Conservation (phyloP, 1,140 invertebrate genomes). For the Pogonomyrmex californicus region DNA sequence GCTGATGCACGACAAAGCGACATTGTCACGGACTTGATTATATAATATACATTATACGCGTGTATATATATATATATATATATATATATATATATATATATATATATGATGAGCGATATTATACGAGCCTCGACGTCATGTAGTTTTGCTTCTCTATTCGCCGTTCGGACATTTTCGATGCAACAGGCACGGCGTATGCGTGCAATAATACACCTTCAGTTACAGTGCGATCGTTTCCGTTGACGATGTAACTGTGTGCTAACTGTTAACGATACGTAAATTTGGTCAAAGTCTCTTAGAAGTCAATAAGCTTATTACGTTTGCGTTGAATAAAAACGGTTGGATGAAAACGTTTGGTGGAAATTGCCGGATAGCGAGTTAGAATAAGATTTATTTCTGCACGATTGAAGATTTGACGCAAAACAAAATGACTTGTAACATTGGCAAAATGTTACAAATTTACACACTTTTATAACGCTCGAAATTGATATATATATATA, state of each 20-base stretch:
- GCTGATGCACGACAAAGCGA: slow-evolving; percentile 1
- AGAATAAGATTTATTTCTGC: neutral
- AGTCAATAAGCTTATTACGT: neutral
- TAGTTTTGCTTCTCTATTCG: neutral
- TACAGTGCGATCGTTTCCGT: slow-evolving; percentile 25
- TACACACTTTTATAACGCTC: neutral
- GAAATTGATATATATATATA: too few relatives aligned
- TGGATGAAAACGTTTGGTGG: neutral
- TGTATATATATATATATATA: neutral
- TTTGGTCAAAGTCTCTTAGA: neutral
- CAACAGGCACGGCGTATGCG: slow-evolving; percentile 51
- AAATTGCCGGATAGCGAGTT: neutral
- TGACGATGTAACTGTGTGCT: slow-evolving; percentile 12
- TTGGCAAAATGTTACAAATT: neutral
- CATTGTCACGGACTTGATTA: slow-evolving; percentile 35
- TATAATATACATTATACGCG: neutral
- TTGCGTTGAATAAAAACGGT: neutral
- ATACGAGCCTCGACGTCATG: neutral
- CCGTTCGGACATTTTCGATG: slow-evolving; percentile 38
- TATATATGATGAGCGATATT: slow-evolving; percentile 12
- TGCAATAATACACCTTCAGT: slow-evolving; percentile 59
- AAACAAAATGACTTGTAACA: neutral
- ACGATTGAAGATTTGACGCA: neutral
- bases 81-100: neutral
- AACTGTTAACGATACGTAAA: neutral